Percentiles rank a stretch among this genome's conserved stretches.
Conservation (phyloP, 2,888 invertebrate species). For the Campoplex capitator region DNA sequence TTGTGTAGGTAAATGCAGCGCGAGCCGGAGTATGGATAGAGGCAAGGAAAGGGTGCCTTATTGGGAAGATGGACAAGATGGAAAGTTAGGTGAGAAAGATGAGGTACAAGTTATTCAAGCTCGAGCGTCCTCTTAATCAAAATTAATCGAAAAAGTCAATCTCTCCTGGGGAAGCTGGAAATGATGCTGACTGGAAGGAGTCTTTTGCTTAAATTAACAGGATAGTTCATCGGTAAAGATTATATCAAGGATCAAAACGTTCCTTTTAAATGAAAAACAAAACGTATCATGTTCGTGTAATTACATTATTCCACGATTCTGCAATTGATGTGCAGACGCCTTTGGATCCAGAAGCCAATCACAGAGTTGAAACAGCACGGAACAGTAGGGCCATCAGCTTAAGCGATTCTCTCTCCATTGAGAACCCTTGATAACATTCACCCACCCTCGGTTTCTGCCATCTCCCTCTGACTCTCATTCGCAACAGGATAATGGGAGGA, state of each 20-base stretch:
- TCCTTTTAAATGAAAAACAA: not conserved
- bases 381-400: not conserved
- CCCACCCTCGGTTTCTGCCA: not conserved
- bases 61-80: conserved; percentile 1
- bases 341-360: conserved; percentile 14
- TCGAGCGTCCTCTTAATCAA: not conserved
- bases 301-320: not conserved
- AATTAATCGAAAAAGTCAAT: too few species aligned
- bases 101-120: not conserved
- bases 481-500: conserved; percentile 14
- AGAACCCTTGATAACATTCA: conserved; percentile 23
- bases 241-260: not conserved
- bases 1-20: conserved; percentile 11
- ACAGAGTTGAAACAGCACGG: not conserved
- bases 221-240: not conserved
- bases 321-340: conserved; percentile 4
- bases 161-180: not conserved
- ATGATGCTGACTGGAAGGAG: not conserved
- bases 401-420: conserved; percentile 15
- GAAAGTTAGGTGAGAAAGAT: not conserved
- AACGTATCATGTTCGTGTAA: not conserved
- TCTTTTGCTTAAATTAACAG: not conserved
- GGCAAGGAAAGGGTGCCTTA: not conserved
- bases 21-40: conserved; percentile 4
- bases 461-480: not conserved